Percentiles rank a stretch among this genome's conserved stretches.
Conservation (phyloP, 2,888 invertebrate genomes). For the Drosophila kuntzei region DNA sequence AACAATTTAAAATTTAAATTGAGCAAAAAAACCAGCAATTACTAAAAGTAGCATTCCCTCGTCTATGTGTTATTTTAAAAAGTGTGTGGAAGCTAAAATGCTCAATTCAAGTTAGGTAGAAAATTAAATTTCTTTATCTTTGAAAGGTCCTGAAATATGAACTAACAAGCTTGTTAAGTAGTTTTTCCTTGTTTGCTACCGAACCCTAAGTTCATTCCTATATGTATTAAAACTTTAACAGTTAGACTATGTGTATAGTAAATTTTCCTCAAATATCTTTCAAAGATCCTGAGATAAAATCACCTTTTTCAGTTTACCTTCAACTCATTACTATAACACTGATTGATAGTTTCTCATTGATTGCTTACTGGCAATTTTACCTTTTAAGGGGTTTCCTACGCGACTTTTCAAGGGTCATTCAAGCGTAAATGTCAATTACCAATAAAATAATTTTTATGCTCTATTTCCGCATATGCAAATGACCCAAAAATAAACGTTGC, state of each 20-base stretch:
- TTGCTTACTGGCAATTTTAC: conserved; percentile 7
- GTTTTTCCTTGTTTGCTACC: background rate
- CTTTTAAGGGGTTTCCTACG: conserved; percentile 27
- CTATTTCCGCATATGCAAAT: conserved; percentile 52
- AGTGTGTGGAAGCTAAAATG: conserved; percentile 8
- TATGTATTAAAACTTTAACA: background rate
- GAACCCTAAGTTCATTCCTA: background rate
- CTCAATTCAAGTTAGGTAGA: background rate
- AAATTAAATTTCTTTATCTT: background rate
- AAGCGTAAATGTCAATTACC: conserved; percentile 41
- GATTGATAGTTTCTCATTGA: conserved; percentile 4
- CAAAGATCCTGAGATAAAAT: conserved; percentile 13
- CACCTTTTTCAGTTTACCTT: background rate
- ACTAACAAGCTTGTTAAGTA: background rate
- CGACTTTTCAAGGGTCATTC: conserved; percentile 41
- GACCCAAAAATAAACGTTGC: conserved; percentile 17
- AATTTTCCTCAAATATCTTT: background rate
- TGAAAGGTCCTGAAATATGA: too few species aligned
- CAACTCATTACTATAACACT: background rate
- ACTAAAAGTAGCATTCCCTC: conserved; percentile 2
- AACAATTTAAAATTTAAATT: conserved; percentile 29
- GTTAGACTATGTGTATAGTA: background rate
- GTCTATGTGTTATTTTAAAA: background rate
- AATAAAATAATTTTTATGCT: conserved; percentile 42
- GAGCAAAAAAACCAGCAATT: conserved; percentile 9